Evolutionary conservation across 2,113 vertebrate genomes (phyloP).

Genomic region (Riparia riparia): DNA sequence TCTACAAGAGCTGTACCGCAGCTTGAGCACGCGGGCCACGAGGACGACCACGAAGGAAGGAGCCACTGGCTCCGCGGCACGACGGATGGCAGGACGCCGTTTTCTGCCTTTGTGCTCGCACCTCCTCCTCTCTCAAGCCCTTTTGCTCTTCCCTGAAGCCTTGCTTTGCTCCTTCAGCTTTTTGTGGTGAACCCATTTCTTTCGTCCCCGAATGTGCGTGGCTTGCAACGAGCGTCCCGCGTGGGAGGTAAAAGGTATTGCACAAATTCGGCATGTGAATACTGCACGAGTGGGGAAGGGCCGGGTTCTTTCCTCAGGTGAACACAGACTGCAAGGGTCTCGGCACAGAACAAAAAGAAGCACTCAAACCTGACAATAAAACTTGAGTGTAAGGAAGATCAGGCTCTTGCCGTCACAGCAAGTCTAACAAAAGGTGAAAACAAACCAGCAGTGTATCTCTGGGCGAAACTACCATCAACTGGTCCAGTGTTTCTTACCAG

Average conservation of each 20-base stretch:
- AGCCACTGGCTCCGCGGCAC: neutral
- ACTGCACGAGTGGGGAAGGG: slow-evolving; percentile 50
- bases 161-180: neutral
- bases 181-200: neutral
- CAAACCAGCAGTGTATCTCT: neutral
- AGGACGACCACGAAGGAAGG: neutral
- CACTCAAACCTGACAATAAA: neutral
- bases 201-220: neutral
- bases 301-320: slow-evolving; percentile 20
- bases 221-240: slow-evolving; percentile 13
- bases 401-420: neutral
- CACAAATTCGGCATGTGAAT: slow-evolving; percentile 69
- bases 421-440: neutral
- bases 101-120: neutral
- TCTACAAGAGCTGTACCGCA: neutral
- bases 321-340: neutral
- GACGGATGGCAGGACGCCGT: neutral
- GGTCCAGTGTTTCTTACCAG: slow-evolving; percentile 53
- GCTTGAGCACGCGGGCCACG: neutral
- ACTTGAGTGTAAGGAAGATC: neutral
- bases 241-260: slow-evolving; percentile 57
- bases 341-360: neutral
- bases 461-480: slow-evolving; percentile 29
- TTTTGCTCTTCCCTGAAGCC: neutral
- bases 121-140: neutral